Evolutionary conservation across 2,113 vertebrate species (phyloP).

Genomic region (Seriola rivoliana): DNA sequence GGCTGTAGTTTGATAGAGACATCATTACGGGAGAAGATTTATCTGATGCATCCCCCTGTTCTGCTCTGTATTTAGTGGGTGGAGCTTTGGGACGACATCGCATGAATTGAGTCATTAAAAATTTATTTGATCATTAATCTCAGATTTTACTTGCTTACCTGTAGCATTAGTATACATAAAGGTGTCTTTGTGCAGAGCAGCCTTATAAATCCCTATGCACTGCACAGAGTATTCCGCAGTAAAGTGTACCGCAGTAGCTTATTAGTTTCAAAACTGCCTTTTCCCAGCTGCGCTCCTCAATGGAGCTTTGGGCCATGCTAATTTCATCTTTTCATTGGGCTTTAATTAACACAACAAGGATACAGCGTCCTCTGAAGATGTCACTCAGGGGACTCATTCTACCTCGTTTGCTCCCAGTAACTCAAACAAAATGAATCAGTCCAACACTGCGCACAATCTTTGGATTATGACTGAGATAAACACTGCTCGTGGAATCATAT

Average conservation of each 20-base stretch:
- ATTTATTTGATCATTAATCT: slow-evolving; percentile 18
- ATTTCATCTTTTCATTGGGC: slow-evolving; percentile 69
- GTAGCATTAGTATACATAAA: slow-evolving; percentile 18
- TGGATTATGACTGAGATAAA: slow-evolving; percentile 40
- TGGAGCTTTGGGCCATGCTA: slow-evolving; percentile 49
- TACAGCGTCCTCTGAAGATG: slow-evolving; percentile 61
- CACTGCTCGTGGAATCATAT: slow-evolving; percentile 7
- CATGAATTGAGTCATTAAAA: slow-evolving; percentile 31
- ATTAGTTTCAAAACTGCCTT: slow-evolving; percentile 51
- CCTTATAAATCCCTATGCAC: slow-evolving; percentile 25
- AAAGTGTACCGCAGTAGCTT: slow-evolving; percentile 7
- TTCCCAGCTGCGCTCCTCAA: slow-evolving; percentile 39
- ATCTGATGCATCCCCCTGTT: background rate
- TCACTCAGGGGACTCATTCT: slow-evolving; percentile 65
- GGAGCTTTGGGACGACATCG: background rate
- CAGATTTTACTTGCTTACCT: slow-evolving; percentile 21
- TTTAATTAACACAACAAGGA: slow-evolving; percentile 78
- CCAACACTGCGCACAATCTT: slow-evolving; percentile 22
- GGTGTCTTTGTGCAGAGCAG: slow-evolving; percentile 22
- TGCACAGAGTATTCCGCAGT: background rate
- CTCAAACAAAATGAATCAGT: slow-evolving; percentile 47
- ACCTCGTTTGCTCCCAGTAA: slow-evolving; percentile 62
- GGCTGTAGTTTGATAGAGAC: slow-evolving; percentile 12
- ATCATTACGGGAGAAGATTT: slow-evolving; percentile 22
- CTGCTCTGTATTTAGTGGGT: slow-evolving; percentile 4